These are phyloP conservation scores for Campaea margaritaria DNA, from an alignment of 2,888 invertebrate species.

Conservation along the genomic window DNA sequence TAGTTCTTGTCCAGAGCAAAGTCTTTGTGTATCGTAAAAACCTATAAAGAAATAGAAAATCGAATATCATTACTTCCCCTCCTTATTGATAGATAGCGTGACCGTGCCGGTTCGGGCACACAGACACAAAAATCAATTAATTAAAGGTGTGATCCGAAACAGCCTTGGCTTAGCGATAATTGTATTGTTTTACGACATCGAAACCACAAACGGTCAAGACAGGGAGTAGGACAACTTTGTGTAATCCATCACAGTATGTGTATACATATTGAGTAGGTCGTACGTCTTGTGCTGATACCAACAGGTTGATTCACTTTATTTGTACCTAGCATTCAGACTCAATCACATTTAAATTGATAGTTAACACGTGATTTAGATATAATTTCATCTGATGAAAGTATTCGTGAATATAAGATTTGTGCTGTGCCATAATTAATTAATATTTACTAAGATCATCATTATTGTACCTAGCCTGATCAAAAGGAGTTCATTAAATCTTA, in stretches of 20 bases:
- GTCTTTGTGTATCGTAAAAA: constrained; percentile 72
- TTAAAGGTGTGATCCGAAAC: constrained; percentile 55
- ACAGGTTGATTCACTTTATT: no score
- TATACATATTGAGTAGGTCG: neutral
- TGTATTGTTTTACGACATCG: constrained; percentile 48
- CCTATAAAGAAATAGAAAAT: constrained; percentile 60
- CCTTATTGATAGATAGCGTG: constrained; percentile 24
- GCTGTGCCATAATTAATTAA: no score
- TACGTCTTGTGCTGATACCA: neutral
- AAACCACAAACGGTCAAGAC: constrained; percentile 3
- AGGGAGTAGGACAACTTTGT: constrained; percentile 4
- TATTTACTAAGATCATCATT: no score
- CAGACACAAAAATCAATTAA: constrained; percentile 56
- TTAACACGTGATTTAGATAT: no score
- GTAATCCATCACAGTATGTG: no score
- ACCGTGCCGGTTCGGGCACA: constrained; percentile 29
- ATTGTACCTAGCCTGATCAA: no score
- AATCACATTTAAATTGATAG: no score
- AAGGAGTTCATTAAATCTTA: no score
- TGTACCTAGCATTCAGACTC: no score
- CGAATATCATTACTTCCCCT: constrained; percentile 28
- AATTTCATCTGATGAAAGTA: no score
- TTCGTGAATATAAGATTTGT: no score
- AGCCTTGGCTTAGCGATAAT: constrained; percentile 53
- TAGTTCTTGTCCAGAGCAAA: constrained; percentile 67